Conservation (phyloP, 2,888 invertebrate genomes). For the Metopia argyrocephala region DNA sequence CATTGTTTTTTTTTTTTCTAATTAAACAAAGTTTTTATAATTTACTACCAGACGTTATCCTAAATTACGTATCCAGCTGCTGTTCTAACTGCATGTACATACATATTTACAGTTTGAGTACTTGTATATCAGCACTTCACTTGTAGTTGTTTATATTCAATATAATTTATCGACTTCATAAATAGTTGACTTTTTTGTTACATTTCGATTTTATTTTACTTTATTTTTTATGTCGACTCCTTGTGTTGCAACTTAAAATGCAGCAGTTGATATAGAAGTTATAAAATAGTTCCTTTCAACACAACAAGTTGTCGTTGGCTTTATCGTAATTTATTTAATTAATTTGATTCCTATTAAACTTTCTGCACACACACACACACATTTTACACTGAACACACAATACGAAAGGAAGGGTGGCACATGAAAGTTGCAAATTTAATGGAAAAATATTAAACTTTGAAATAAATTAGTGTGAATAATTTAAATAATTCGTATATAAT, state of each 20-base stretch:
- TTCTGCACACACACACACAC: background rate
- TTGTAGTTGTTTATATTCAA: conserved; percentile 50
- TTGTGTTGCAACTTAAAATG: conserved; percentile 21
- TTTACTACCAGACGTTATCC: conserved; percentile 17
- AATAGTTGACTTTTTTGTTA: conserved; percentile 23
- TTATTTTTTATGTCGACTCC: conserved; percentile 15
- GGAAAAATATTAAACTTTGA: conserved; percentile 3
- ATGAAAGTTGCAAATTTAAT: background rate
- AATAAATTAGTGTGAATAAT: conserved; percentile 42
- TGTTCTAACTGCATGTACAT: conserved; percentile 8
- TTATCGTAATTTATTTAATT: conserved; percentile 62
- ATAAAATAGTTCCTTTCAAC: conserved; percentile 57
- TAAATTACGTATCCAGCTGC: conserved; percentile 38
- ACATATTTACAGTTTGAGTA: background rate
- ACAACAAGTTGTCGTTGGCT: conserved; percentile 56
- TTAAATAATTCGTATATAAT: conserved; percentile 11
- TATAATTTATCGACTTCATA: conserved; percentile 57
- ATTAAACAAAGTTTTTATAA: background rate
- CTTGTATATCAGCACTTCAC: conserved; percentile 34
- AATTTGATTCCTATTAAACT: conserved; percentile 56
- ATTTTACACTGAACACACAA: background rate
- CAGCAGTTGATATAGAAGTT: conserved; percentile 24
- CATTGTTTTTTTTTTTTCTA: too few species aligned
- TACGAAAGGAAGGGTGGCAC: background rate
- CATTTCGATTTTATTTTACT: background rate